A percentile compares a stretch with the other conserved stretches of the same genome.
Conservation (phyloP, 1,140 invertebrate species). For the Drosophila bocqueti region DNA sequence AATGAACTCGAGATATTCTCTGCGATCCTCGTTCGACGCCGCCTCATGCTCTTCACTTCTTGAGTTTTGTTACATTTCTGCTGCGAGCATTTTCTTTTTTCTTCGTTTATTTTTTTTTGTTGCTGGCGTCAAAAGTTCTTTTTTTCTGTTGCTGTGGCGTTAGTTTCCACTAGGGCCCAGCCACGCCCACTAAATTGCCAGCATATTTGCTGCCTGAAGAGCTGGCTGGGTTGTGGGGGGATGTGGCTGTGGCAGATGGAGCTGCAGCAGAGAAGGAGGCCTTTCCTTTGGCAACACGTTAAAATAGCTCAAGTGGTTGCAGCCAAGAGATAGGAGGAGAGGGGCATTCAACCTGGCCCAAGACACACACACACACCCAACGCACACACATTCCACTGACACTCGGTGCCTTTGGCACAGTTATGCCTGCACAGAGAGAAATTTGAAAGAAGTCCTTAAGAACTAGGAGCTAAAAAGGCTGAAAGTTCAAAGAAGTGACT, state of each 20-base stretch:
- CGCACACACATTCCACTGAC: conserved; percentile 30
- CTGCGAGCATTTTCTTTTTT: conserved; percentile 38
- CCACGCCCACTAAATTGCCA: conserved; percentile 76
- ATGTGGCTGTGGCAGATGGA: conserved; percentile 9
- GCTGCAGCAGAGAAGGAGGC: conserved; percentile 22
- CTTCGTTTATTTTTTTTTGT: background rate
- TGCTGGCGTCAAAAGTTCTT: conserved; percentile 68
- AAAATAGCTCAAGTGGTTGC: conserved; percentile 74
- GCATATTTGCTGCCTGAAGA: conserved; percentile 57
- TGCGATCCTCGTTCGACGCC: conserved; percentile 30
- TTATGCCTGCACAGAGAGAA: conserved; percentile 15
- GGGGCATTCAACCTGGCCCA: conserved; percentile 36
- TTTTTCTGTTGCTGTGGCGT: conserved; percentile 31
- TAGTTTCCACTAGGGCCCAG: conserved; percentile 66
- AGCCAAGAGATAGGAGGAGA: conserved; percentile 15
- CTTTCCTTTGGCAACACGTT: conserved; percentile 58
- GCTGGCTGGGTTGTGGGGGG: background rate
- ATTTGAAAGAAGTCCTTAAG: too few species aligned
- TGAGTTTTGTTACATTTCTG: conserved; percentile 28
- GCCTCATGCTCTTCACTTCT: background rate
- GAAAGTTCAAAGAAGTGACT: too few species aligned
- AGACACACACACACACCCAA: conserved; percentile 8
- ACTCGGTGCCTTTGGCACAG: conserved; percentile 49
- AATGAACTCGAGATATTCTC: conserved; percentile 75
- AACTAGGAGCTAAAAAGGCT: background rate